phyloP scores from a whole-genome alignment of 1,140 invertebrate species.

The Pseudomyrmex sp. region DNA sequence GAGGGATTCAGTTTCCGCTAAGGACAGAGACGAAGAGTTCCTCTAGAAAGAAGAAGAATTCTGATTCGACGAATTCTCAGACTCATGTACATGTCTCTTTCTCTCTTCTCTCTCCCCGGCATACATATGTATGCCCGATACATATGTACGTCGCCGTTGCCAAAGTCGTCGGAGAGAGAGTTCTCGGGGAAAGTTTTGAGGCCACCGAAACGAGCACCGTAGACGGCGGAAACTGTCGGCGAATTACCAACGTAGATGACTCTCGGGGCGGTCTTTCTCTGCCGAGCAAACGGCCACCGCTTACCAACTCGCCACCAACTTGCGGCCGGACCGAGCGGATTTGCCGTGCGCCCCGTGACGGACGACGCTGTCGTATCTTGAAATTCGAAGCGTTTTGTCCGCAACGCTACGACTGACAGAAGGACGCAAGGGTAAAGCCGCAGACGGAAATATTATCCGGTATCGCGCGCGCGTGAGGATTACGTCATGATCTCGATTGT shows the following conservation, averaged over 20 bases:
- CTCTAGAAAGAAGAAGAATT: neutral
- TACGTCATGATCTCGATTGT: neutral
- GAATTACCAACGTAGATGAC: conserved; percentile 74
- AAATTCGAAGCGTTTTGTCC: conserved; percentile 51
- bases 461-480: neutral
- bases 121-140: conserved; percentile 61
- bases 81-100: conserved; percentile 8
- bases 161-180: conserved; percentile 24
- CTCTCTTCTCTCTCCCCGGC: too few relatives aligned
- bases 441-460: conserved; percentile 26
- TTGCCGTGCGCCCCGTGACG: conserved; percentile 13
- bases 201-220: conserved; percentile 1
- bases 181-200: conserved; percentile 62
- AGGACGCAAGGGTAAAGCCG: conserved; percentile 37
- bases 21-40: neutral
- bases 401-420: conserved; percentile 9
- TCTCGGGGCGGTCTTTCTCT: conserved; percentile 8
- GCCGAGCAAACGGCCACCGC: conserved; percentile 1
- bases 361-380: conserved; percentile 43
- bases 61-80: conserved; percentile 1
- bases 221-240: conserved; percentile 38
- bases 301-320: conserved; percentile 42
- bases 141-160: conserved; percentile 46
- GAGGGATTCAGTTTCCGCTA: neutral
- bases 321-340: conserved; percentile 42